phyloP scores from a whole-genome alignment of 92 coral and sea anemone genomes.

The Epizoanthus stellaris region DNA sequence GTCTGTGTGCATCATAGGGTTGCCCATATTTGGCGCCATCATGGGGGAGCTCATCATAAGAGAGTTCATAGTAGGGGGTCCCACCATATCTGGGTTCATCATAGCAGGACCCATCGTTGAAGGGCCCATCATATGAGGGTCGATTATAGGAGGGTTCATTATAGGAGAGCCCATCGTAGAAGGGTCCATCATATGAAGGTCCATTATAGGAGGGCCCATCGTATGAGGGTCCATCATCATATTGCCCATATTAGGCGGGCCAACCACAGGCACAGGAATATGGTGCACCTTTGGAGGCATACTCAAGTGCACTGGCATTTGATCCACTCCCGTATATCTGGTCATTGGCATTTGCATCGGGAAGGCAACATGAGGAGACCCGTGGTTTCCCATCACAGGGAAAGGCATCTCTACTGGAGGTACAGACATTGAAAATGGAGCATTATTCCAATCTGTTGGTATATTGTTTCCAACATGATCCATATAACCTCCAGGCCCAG shows the following conservation, averaged over 20 bases:
- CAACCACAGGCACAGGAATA: constrained; percentile 22
- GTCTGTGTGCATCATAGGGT: background rate
- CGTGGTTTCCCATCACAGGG: constrained; percentile 15
- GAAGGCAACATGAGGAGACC: constrained; percentile 3
- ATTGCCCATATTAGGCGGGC: constrained; percentile 13
- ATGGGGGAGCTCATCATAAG: too few species aligned
- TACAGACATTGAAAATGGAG: constrained; percentile 22
- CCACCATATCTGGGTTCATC: too few species aligned
- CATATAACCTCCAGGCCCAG: background rate
- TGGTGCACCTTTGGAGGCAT: constrained; percentile 39
- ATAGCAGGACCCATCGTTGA: too few species aligned
- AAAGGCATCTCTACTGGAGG: constrained; percentile 23
- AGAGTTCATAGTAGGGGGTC: too few species aligned
- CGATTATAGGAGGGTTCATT: background rate
- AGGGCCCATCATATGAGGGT: background rate
- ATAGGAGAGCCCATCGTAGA: background rate
- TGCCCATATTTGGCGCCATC: too few species aligned
- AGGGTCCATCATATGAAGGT: background rate
- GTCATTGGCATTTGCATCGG: constrained; percentile 18
- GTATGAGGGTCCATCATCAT: background rate
- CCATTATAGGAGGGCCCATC: background rate
- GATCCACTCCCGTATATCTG: background rate
- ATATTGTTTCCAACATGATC: background rate
- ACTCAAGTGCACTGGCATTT: constrained; percentile 13
- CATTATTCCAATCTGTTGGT: constrained; percentile 24